A percentile compares a stretch with the other conserved stretches of the same genome.
These are phyloP conservation scores for Delphinus delphis DNA, from an alignment of 2,113 vertebrate species.

Conservation along the genomic window DNA sequence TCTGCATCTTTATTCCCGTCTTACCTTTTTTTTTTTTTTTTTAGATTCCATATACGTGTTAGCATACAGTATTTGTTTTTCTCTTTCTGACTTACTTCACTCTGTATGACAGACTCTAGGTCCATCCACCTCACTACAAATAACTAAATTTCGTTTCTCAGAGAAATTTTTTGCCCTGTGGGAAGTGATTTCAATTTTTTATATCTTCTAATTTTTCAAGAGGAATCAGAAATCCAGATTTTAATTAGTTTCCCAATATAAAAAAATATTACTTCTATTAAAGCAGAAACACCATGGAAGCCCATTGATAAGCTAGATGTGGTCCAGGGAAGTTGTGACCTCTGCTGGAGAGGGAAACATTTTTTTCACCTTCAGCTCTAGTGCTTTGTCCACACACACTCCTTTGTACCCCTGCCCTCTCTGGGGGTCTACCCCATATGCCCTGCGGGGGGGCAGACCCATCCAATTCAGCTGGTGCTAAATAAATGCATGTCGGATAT, in stretches of 20 bases:
- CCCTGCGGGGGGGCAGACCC: rapidly evolving
- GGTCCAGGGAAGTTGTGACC: background rate
- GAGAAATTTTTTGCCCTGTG: background rate
- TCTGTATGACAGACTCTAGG: too few relatives aligned
- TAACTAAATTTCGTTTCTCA: too few relatives aligned
- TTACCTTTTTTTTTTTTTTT: too few relatives aligned
- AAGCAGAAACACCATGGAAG: background rate
- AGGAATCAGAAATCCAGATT: background rate
- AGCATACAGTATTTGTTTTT: too few relatives aligned
- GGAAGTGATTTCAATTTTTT: background rate
- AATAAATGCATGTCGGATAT: background rate
- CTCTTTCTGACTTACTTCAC: too few relatives aligned
- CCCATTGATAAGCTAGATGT: background rate
- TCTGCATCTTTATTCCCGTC: too few relatives aligned
- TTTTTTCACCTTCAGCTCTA: background rate
- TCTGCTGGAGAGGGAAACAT: background rate
- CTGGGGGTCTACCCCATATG: background rate
- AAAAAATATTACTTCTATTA: background rate
- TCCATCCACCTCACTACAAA: too few relatives aligned
- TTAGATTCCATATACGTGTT: too few relatives aligned
- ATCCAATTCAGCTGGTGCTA: background rate
- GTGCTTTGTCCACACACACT: background rate
- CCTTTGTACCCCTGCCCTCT: rapidly evolving
- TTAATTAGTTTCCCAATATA: background rate
- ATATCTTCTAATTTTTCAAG: background rate